phyloP scores from a whole-genome alignment of 2,888 invertebrate genomes.

The Sphaerophoria rueppellii region DNA sequence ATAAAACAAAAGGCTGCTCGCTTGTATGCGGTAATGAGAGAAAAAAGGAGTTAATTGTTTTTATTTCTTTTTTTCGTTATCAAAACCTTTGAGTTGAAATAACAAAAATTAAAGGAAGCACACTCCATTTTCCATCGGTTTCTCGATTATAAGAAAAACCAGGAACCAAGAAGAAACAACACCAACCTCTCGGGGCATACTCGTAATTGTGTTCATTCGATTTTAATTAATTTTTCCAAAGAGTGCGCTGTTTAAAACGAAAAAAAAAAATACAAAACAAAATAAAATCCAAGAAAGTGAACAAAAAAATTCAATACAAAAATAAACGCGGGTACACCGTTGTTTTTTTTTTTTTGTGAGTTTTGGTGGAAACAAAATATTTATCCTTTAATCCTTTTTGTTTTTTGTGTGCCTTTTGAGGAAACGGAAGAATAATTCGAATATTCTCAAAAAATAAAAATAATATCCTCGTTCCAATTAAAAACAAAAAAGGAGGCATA shows the following conservation, averaged over 20 bases:
- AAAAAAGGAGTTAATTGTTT: conserved; percentile 54
- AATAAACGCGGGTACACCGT: conserved; percentile 20
- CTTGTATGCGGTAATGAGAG: conserved; percentile 31
- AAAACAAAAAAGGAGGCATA: not conserved
- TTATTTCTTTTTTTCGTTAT: conserved; percentile 19
- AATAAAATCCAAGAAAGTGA: conserved; percentile 30
- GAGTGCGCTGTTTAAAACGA: conserved; percentile 17
- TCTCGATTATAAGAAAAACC: conserved; percentile 11
- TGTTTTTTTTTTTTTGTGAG: not conserved
- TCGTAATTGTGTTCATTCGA: conserved; percentile 67
- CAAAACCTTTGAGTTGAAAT: conserved; percentile 49
- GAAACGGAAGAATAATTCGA: conserved; percentile 19
- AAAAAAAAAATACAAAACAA: not conserved
- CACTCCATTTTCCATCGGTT: conserved; percentile 11
- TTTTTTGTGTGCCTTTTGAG: not conserved
- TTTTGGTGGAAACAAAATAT: conserved; percentile 50
- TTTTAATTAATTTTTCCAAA: conserved; percentile 71
- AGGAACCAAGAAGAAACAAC: conserved; percentile 13
- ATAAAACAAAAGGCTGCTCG: conserved; percentile 10
- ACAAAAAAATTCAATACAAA: conserved; percentile 51
- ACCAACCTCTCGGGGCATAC: conserved; percentile 39
- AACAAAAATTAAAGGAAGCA: not conserved
- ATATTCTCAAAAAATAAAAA: conserved; percentile 3
- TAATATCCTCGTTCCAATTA: not conserved
- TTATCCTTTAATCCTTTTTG: conserved; percentile 70